Percentiles rank a stretch among this genome's conserved stretches.
These are phyloP conservation scores for Lasioglossum malachurum DNA, from an alignment of 2,888 invertebrate genomes.

Conservation along the genomic window DNA sequence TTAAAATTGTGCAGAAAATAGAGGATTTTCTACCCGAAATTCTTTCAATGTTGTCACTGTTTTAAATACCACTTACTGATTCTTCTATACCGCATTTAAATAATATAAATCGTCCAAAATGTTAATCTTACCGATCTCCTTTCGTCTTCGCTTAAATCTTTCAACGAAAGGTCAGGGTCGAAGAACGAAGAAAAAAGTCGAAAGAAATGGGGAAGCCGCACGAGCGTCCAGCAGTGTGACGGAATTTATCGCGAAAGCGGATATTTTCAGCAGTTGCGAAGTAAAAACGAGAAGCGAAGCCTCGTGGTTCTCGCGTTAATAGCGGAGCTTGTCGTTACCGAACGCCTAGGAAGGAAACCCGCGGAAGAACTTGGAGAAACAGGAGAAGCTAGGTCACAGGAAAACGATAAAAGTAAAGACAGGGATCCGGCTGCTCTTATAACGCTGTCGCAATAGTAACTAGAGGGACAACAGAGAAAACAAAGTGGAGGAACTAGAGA, in stretches of 20 bases:
- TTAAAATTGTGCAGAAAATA: not conserved
- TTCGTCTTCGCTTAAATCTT: not conserved
- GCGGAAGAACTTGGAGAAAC: not conserved
- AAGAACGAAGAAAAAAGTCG: not conserved
- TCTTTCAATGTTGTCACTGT: not conserved
- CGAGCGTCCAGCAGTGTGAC: conserved; percentile 20
- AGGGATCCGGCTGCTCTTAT: conserved; percentile 26
- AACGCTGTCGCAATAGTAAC: conserved; percentile 53
- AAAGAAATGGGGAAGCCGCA: not conserved
- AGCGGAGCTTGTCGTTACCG: conserved; percentile 41
- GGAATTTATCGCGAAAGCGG: conserved; percentile 65
- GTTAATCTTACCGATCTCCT: not conserved
- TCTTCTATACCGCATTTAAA: too few relatives aligned
- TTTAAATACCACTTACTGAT: too few relatives aligned
- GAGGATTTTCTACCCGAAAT: not conserved
- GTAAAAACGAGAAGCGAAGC: conserved; percentile 9
- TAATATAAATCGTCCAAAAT: too few relatives aligned
- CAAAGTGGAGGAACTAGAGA: conserved; percentile 28
- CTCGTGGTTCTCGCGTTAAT: conserved; percentile 57
- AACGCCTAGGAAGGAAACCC: not conserved
- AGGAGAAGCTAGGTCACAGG: conserved; percentile 13
- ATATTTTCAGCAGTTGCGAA: conserved; percentile 60
- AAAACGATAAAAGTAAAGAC: conserved; percentile 8
- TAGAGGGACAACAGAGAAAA: conserved; percentile 20
- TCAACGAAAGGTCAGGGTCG: conserved; percentile 7